Conservation (phyloP, 2,113 vertebrate species). For the Vidua chalybeata region DNA sequence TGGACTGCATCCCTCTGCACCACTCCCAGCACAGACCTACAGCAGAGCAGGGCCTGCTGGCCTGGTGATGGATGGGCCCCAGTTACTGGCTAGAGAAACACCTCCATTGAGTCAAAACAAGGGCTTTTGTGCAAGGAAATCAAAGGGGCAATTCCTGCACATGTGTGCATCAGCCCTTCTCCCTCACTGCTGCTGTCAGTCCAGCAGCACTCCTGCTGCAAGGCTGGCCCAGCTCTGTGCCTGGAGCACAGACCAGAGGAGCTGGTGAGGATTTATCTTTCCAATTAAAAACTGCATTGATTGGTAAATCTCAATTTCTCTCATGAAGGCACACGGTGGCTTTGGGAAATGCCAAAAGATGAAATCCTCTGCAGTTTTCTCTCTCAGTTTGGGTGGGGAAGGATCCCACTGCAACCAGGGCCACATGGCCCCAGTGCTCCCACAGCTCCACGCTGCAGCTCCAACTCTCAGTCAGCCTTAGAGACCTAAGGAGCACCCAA, state of each 20-base stretch:
- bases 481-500: background rate
- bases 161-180: background rate
- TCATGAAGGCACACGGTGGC: background rate
- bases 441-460: background rate
- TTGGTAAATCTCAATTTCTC: background rate
- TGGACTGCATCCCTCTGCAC: background rate
- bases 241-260: background rate
- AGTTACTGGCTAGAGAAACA: background rate
- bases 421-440: background rate
- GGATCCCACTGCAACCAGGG: background rate
- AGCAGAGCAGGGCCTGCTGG: background rate
- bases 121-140: background rate
- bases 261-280: background rate
- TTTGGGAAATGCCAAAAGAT: background rate
- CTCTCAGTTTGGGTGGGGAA: background rate
- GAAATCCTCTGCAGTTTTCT: background rate
- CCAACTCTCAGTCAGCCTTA: background rate
- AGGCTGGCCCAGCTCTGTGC: background rate
- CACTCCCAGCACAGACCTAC: background rate
- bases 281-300: background rate
- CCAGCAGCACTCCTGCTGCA: conserved; percentile 16
- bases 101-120: background rate
- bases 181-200: background rate
- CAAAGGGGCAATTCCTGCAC: background rate
- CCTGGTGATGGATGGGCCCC: background rate